phyloP scores from a whole-genome alignment of 2,113 vertebrate genomes.

The Lathamus discolor region DNA sequence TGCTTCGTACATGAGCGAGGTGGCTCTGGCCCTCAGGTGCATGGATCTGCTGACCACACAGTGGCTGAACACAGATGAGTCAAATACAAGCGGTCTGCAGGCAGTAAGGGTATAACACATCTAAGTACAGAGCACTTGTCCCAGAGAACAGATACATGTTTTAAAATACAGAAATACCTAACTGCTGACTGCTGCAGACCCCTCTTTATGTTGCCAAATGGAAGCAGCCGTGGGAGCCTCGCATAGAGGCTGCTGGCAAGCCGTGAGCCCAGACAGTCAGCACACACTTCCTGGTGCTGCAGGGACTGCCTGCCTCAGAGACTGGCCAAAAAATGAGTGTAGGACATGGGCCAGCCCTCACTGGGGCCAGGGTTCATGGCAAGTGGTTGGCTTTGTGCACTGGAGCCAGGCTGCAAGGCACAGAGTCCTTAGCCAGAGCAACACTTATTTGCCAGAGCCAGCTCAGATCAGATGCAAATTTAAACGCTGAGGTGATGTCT shows the following conservation, averaged over 20 bases:
- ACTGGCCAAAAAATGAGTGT: accelerated
- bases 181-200: background rate
- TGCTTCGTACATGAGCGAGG: background rate
- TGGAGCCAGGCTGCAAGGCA: background rate
- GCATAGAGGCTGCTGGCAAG: background rate
- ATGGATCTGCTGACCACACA: background rate
- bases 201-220: background rate
- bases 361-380: background rate
- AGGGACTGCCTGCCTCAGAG: background rate
- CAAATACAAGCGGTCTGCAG: accelerated
- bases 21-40: background rate
- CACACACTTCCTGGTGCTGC: accelerated
- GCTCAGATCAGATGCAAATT: background rate
- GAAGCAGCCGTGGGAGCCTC: background rate
- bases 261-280: background rate
- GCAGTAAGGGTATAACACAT: background rate
- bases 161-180: background rate
- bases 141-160: background rate
- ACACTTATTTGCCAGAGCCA: background rate
- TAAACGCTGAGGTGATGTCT: slow-evolving; percentile 11
- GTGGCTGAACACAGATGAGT: background rate
- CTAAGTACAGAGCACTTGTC: background rate
- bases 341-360: accelerated
- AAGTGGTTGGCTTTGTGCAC: accelerated
- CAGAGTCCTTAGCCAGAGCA: background rate